A percentile compares a stretch with the other conserved stretches of the same genome.
Conservation (phyloP, 2,888 invertebrate genomes). For the Mechanitis mazaeus region DNA sequence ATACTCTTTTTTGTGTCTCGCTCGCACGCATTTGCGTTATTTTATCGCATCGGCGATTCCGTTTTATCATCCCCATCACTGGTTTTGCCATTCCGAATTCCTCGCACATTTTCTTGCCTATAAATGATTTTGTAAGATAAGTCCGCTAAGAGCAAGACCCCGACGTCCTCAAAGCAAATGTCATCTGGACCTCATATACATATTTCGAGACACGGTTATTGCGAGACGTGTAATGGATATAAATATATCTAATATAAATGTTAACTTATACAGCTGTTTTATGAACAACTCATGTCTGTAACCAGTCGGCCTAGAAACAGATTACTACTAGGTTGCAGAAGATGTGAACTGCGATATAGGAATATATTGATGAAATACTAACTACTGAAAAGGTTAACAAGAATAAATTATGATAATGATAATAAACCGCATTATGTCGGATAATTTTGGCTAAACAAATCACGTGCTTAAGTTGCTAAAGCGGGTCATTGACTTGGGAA, state of each 20-base stretch:
- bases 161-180: constrained; percentile 1
- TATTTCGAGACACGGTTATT: constrained; percentile 1
- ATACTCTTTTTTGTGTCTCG: constrained; percentile 71
- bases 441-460: constrained; percentile 24
- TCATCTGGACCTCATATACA: constrained; percentile 10
- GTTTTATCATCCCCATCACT: constrained; percentile 68
- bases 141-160: background rate
- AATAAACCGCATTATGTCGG: constrained; percentile 20
- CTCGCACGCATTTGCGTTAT: constrained; percentile 71
- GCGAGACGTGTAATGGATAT: constrained; percentile 9
- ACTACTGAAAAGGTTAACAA: constrained; percentile 1
- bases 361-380: constrained; percentile 5
- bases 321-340: constrained; percentile 22
- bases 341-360: constrained; percentile 24
- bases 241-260: constrained; percentile 3
- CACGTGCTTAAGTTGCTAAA: constrained; percentile 11
- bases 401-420: background rate
- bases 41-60: constrained; percentile 74
- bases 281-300: constrained; percentile 5
- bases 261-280: constrained; percentile 3
- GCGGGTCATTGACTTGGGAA: constrained; percentile 35
- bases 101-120: constrained; percentile 59
- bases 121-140: constrained; percentile 9
- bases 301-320: constrained; percentile 26
- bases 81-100: constrained; percentile 70